Conservation (phyloP, 2,888 invertebrate species). For the Parapristionchus giblindavisi region DNA sequence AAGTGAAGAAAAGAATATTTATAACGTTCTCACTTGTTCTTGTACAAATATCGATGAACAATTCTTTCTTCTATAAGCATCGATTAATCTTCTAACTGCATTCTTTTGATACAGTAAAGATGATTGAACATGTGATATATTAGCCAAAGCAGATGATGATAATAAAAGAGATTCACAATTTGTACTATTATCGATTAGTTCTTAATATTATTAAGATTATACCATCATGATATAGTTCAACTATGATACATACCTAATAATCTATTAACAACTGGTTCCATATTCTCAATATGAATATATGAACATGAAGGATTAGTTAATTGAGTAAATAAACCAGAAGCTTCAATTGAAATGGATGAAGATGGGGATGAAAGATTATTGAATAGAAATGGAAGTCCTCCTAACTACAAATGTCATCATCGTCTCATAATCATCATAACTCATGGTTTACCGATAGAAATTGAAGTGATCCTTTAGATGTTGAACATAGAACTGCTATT, state of each 20-base stretch:
- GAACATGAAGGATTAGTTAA: slow-evolving; percentile 64
- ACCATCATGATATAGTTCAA: slow-evolving; percentile 21
- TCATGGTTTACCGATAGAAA: slow-evolving; percentile 55
- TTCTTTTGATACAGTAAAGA: slow-evolving; percentile 52
- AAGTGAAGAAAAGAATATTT: not conserved
- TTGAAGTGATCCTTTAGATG: slow-evolving; percentile 64
- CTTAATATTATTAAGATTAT: slow-evolving; percentile 41
- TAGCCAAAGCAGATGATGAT: slow-evolving; percentile 63
- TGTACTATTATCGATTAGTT: slow-evolving; percentile 56
- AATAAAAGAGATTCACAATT: slow-evolving; percentile 62
- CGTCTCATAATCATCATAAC: not conserved
- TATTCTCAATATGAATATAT: slow-evolving; percentile 55
- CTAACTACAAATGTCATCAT: slow-evolving; percentile 52
- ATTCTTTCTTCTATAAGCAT: slow-evolving; percentile 50
- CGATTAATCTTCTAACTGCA: slow-evolving; percentile 56
- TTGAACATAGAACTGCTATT: slow-evolving; percentile 64
- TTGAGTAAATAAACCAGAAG: slow-evolving; percentile 66
- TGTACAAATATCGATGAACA: slow-evolving; percentile 62
- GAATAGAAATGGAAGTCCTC: slow-evolving; percentile 57
- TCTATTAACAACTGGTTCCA: slow-evolving; percentile 53
- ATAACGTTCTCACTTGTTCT: slow-evolving; percentile 57
- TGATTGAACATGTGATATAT: slow-evolving; percentile 49
- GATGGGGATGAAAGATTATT: slow-evolving; percentile 47
- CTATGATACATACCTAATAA: slow-evolving; percentile 45
- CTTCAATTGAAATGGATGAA: slow-evolving; percentile 59